A percentile compares a stretch with the other conserved stretches of the same genome.
Conservation (phyloP, 2,888 invertebrate species). For the Patella pellucida region DNA sequence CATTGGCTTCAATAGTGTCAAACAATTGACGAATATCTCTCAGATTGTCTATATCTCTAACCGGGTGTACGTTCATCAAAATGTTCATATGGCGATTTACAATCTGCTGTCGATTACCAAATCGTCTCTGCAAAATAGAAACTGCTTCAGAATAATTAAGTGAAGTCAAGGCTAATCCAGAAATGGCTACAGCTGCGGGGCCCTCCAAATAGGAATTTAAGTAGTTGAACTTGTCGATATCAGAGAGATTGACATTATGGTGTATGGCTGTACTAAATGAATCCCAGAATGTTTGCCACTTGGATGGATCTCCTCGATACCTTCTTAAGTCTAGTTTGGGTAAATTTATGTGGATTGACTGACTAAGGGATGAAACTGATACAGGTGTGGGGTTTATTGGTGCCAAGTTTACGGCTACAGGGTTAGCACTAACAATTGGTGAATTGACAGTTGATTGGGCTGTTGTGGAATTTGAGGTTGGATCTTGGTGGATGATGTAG, state of each 20-base stretch:
- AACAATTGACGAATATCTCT: no score
- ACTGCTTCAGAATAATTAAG: not conserved
- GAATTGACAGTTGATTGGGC: no score
- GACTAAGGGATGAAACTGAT: no score
- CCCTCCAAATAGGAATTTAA: not conserved
- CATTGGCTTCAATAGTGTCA: no score
- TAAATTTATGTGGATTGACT: not conserved
- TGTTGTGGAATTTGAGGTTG: no score
- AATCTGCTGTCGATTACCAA: not conserved
- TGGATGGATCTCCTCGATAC: not conserved
- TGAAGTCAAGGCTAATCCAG: not conserved
- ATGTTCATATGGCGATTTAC: not conserved
- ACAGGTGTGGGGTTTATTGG: no score
- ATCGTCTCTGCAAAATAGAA: not conserved
- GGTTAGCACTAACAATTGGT: no score
- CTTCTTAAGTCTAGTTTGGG: not conserved
- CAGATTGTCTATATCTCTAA: no score
- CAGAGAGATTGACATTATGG: not conserved
- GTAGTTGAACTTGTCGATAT: slow-evolving; percentile 5
- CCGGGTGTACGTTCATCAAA: no score
- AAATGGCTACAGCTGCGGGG: not conserved
- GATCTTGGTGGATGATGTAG: no score
- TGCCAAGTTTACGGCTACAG: no score
- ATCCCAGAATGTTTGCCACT: not conserved
- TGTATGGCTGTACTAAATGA: not conserved